Base-by-base conservation (phyloP, 2,888 invertebrate species). In the Rhagonycha lutea region DNA sequence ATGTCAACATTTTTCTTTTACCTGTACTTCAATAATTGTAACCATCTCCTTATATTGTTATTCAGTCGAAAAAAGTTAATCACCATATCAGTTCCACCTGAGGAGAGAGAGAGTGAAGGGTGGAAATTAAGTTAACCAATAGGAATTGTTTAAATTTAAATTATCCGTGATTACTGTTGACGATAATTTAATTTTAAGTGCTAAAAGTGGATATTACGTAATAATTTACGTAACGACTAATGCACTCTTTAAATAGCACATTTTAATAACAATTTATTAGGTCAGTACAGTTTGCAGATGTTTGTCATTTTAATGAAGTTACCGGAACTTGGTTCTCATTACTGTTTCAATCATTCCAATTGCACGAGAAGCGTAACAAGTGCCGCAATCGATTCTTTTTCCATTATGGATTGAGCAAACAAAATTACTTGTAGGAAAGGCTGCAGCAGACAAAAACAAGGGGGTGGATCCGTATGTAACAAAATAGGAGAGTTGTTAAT, bases 301-400 rank as follows among this genome's bases (percentile, higher is more conserved):
- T 47, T 47, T n/a, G 47, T 47, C 47, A 47, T 8, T 47, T 47
- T 47, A 47, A 47, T 47, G 47, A 47, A 47, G 47, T 47, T 47
- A 47, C 47, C 47, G 47, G 47, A 47, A 47, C 47, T 47, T n/a
- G 2, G 47, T 47, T 47, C 47, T 47, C 47, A 47, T 47, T 47
- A 47, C 8, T 47, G 47, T 5, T 47, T 47, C 47, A 47, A 47
- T 47, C 47, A 47, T n/a, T 47, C n/a, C n/a, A 47, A 47, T 47
- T 47, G 60, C 47, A 12, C 60, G 60, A 65, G 71, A 72, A 72
- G 71, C 65, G 71, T 72, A 72, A 72, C 71, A 72, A 72, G 71
- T 72, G 71, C 65, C 60, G 23, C 9, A 12, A 65, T 65, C 63
- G 63, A 65, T 65, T 24, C 23, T 65, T 26, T 26, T 26, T n/a